phyloP scores from a whole-genome alignment of 1,140 invertebrate species.

The Theocolax elegans region DNA sequence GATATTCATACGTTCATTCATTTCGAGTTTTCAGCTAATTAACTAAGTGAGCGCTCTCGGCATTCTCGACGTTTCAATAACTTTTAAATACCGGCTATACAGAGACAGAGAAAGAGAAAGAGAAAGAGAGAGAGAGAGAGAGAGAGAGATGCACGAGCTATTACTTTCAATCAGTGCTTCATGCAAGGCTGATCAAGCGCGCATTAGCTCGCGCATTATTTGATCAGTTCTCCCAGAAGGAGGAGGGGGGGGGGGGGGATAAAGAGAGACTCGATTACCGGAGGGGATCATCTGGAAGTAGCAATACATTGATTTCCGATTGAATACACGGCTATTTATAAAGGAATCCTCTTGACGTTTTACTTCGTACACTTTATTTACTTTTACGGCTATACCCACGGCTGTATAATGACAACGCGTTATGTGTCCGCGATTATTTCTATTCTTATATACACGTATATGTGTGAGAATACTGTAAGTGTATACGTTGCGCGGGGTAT shows the following conservation, averaged over 20 bases:
- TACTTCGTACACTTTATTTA: too few species aligned
- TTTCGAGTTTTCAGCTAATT: slow-evolving; percentile 33
- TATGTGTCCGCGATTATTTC: too few species aligned
- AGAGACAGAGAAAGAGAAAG: too few species aligned
- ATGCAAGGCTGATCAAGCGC: slow-evolving; percentile 55
- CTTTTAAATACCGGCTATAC: slow-evolving; percentile 1
- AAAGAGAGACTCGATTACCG: slow-evolving; percentile 8
- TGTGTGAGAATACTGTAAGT: too few species aligned
- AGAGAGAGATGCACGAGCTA: too few species aligned
- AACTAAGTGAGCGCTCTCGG: slow-evolving; percentile 6
- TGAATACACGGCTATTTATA: slow-evolving; percentile 15
- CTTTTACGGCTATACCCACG: too few species aligned
- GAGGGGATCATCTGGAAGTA: slow-evolving; percentile 22
- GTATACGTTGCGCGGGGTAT: too few species aligned
- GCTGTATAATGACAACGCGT: too few species aligned
- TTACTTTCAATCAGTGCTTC: slow-evolving; percentile 56
- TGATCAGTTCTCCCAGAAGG: neutral
- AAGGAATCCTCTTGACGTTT: too few species aligned
- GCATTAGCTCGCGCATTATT: slow-evolving; percentile 43
- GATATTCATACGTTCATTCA: neutral
- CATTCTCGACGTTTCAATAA: slow-evolving; percentile 21
- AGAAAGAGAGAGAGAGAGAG: too few species aligned
- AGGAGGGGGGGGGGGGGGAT: too few species aligned
- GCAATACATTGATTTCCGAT: slow-evolving; percentile 33
- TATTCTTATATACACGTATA: too few species aligned